Evolutionary conservation across 2,888 invertebrate genomes (phyloP).

Genomic region (Seladonia tumulorum): DNA sequence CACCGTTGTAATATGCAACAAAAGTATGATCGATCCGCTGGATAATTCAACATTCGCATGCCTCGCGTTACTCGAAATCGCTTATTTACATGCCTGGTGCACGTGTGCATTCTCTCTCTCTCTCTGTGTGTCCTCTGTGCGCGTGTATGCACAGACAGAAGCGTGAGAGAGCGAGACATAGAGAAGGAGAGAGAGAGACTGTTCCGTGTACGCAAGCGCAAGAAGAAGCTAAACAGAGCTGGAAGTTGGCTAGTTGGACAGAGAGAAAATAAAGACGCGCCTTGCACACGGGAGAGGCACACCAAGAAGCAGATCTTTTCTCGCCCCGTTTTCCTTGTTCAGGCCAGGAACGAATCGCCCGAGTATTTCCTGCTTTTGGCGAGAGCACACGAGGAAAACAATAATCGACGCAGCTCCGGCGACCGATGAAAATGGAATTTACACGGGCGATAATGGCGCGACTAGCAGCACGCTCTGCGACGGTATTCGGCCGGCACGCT

Average conservation of each 20-base stretch:
- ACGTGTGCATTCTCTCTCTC: background rate
- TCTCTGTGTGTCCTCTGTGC: too few species aligned
- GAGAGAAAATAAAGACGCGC: background rate
- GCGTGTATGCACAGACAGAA: background rate
- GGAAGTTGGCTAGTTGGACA: background rate
- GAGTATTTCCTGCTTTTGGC: background rate
- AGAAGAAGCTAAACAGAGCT: too few species aligned
- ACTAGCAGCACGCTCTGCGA: background rate
- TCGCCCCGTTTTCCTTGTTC: background rate
- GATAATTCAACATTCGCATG: constrained; percentile 30
- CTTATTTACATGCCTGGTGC: constrained; percentile 45
- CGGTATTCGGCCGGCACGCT: background rate
- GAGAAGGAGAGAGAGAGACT: background rate
- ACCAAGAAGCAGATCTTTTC: constrained; percentile 1
- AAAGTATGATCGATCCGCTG: constrained; percentile 53
- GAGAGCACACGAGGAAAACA: background rate
- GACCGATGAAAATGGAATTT: constrained; percentile 9
- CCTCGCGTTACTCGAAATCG: constrained; percentile 26
- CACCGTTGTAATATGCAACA: constrained; percentile 53
- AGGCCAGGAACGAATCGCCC: background rate
- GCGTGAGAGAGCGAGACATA: background rate
- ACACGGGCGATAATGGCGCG: background rate
- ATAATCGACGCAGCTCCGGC: background rate
- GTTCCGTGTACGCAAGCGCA: background rate
- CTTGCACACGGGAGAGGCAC: background rate